These are phyloP conservation scores for Rotaria socialis DNA, from an alignment of 2,888 invertebrate genomes.

Conservation along the genomic window DNA sequence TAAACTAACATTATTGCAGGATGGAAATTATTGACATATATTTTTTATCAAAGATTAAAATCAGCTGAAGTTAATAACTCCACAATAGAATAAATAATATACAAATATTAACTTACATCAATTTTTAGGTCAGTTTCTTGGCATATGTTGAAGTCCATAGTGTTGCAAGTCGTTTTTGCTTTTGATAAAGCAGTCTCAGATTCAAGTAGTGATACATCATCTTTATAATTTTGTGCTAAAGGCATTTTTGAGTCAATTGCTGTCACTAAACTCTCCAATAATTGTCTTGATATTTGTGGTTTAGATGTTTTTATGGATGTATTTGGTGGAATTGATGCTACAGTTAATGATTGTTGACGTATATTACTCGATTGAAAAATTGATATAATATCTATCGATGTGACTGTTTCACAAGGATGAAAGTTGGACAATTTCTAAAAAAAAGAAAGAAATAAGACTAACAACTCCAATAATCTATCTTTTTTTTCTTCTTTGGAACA, in stretches of 20 bases:
- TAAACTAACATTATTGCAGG: background rate
- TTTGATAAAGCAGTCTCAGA: background rate
- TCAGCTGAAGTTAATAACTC: background rate
- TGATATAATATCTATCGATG: background rate
- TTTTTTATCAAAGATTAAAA: background rate
- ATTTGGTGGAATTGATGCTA: background rate
- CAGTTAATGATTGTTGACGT: background rate
- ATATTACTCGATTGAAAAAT: background rate
- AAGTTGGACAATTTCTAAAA: background rate
- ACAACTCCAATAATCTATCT: background rate
- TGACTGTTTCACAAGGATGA: background rate
- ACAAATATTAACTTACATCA: background rate
- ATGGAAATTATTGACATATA: background rate
- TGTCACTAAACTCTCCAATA: background rate
- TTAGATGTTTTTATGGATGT: background rate
- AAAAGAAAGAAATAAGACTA: background rate
- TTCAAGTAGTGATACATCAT: conserved; percentile 25
- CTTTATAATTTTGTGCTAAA: conserved; percentile 35
- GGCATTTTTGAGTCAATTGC: background rate
- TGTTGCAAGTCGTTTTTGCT: background rate
- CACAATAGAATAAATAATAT: no score
- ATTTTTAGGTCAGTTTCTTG: background rate
- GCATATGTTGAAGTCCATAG: background rate
- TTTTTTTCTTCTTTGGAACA: background rate
- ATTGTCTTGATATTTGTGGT: background rate